phyloP scores from a whole-genome alignment of 1,140 invertebrate genomes.

The Brachionus calyciflorus region DNA sequence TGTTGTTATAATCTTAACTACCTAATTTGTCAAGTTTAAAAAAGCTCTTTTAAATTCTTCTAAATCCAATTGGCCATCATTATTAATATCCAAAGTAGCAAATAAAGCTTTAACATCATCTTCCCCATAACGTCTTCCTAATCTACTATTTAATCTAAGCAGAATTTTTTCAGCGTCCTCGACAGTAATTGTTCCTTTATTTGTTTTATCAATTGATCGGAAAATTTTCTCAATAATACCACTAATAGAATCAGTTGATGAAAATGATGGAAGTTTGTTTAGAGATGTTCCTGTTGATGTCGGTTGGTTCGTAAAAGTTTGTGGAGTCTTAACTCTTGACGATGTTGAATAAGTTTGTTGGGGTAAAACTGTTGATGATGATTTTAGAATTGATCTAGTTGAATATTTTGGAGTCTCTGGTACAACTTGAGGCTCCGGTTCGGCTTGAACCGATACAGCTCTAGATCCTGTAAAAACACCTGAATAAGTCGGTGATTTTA shows the following conservation, averaged over 20 bases:
- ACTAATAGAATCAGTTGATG: background rate
- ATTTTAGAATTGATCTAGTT: slow-evolving; percentile 6
- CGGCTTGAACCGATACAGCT: too few relatives aligned
- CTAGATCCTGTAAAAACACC: too few relatives aligned
- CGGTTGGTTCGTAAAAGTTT: background rate
- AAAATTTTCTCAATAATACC: slow-evolving; percentile 31
- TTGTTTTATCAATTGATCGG: background rate
- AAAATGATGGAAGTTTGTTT: background rate
- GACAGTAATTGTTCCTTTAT: slow-evolving; percentile 20
- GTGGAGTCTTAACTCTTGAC: background rate
- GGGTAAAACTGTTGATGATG: background rate
- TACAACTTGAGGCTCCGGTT: background rate
- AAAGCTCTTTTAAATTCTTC: slow-evolving; percentile 46
- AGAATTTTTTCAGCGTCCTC: slow-evolving; percentile 43
- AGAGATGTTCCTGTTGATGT: background rate
- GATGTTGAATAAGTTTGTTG: background rate
- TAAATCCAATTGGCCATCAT: slow-evolving; percentile 33
- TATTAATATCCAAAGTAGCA: slow-evolving; percentile 33
- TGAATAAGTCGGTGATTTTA: too few relatives aligned
- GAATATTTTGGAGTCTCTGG: background rate
- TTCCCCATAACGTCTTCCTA: slow-evolving; percentile 45
- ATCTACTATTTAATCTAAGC: slow-evolving; percentile 25
- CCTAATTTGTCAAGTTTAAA: slow-evolving; percentile 27
- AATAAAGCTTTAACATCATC: slow-evolving; percentile 42
- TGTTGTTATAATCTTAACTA: background rate